Evolutionary conservation across 2,888 invertebrate species (phyloP).

Genomic region (Spodoptera exigua): DNA sequence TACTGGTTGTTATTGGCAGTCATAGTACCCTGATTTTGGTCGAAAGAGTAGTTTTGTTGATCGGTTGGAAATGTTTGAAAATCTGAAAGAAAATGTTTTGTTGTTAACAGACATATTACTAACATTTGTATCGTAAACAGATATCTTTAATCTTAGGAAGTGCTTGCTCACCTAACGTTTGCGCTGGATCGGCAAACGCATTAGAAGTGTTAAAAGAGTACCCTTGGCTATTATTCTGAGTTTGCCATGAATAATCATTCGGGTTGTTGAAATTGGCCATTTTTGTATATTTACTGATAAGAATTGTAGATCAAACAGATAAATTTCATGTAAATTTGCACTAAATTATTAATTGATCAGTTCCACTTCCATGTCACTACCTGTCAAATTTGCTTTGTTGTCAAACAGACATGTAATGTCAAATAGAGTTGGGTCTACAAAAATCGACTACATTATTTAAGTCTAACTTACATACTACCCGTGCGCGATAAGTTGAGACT

Average conservation of each 20-base stretch:
- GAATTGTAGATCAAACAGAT: conserved; percentile 16
- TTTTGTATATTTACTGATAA: conserved; percentile 17
- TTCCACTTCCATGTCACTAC: conserved; percentile 53
- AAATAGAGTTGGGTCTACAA: not conserved
- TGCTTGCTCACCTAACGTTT: conserved; percentile 77
- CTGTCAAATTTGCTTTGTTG: conserved; percentile 31
- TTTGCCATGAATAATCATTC: conserved; percentile 83
- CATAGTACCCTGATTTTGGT: conserved; percentile 75
- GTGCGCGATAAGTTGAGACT: too few species aligned
- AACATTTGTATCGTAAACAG: not conserved
- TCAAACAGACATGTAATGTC: conserved; percentile 13
- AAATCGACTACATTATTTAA: conserved; percentile 8
- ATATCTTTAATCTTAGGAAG: conserved; percentile 5
- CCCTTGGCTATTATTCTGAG: conserved; percentile 78
- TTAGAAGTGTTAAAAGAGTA: conserved; percentile 86
- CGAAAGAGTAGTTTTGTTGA: conserved; percentile 81
- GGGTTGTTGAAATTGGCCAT: conserved; percentile 84
- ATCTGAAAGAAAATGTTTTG: conserved; percentile 74
- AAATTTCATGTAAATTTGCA: conserved; percentile 9
- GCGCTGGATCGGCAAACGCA: conserved; percentile 83
- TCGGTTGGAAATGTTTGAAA: conserved; percentile 89
- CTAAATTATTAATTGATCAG: conserved; percentile 15
- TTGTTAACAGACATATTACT: not conserved
- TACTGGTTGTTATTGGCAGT: conserved; percentile 84
- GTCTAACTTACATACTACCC: not conserved